Evolutionary conservation across 2,113 vertebrate genomes (phyloP).

Genomic region (Pseudopodoces humilis): DNA sequence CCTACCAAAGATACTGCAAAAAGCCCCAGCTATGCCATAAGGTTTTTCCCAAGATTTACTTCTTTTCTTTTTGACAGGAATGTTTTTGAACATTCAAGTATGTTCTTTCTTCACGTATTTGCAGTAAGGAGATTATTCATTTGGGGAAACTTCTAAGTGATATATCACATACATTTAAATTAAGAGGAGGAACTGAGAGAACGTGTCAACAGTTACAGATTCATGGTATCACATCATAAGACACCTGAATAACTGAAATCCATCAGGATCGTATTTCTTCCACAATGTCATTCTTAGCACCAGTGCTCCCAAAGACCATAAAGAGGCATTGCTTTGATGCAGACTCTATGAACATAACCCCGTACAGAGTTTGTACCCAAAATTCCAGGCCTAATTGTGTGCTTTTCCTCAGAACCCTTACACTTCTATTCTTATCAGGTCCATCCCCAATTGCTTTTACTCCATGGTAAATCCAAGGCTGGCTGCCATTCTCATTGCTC

Average conservation of each 20-base stretch:
- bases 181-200: background rate
- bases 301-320: background rate
- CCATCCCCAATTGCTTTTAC: background rate
- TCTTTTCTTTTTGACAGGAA: background rate
- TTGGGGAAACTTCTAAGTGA: background rate
- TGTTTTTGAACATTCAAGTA: background rate
- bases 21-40: background rate
- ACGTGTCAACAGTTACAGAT: background rate
- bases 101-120: background rate
- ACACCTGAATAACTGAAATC: background rate
- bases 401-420: background rate
- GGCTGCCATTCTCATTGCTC: background rate
- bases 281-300: background rate
- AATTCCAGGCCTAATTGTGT: background rate
- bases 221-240: background rate
- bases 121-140: background rate
- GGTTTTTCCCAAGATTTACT: background rate
- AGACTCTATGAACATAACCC: background rate
- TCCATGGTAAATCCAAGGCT: fast-evolving
- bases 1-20: background rate
- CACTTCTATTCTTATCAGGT: background rate
- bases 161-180: background rate
- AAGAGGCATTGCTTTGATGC: background rate
- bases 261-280: background rate
- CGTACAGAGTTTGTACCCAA: background rate